phyloP scores from a whole-genome alignment of 1,140 invertebrate species.

The roundworm (Caenorhabditis elegans) region WBcel235 BX284605.5:18653501-18654000 shows the following conservation, averaged over 20 bases:
- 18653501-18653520: neutral
- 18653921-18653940: too few relatives aligned
- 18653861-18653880: neutral
- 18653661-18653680: neutral
- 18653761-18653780: neutral
- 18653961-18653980: constrained; percentile 88
- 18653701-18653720: neutral
- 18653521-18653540: neutral
- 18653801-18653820: neutral
- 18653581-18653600: neutral
- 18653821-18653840: neutral
- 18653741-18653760: neutral
- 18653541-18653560: neutral
- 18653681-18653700: neutral
- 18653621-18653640: constrained; percentile 21
- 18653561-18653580: too few relatives aligned
- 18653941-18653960: constrained; percentile 79
- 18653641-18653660: neutral
- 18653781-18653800: neutral
- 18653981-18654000: constrained; percentile 84
- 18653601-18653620: neutral
- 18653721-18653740: too few relatives aligned
- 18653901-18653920: too few relatives aligned
- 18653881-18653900: constrained; percentile 14
- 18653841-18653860: neutral